A percentile compares a stretch with the other conserved stretches of the same genome.
Evolutionary conservation across 2,888 invertebrate genomes (phyloP).

Genomic region (Neria commutata): DNA sequence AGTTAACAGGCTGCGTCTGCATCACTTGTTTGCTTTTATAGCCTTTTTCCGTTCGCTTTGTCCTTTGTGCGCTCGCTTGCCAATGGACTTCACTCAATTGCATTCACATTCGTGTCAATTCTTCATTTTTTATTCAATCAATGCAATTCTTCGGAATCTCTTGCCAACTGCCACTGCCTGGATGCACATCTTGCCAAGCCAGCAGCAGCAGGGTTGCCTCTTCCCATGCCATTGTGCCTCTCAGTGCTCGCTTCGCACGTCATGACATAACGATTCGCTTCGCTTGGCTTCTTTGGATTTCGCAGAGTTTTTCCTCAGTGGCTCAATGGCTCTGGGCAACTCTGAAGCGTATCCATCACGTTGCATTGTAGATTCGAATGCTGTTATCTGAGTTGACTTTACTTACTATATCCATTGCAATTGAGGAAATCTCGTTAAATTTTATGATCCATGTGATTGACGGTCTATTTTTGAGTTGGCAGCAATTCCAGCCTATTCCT

Average conservation of each 20-base stretch:
- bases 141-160: constrained; percentile 22
- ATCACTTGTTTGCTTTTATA: not conserved
- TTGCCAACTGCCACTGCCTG: not conserved
- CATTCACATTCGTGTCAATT: constrained; percentile 35
- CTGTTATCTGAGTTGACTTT: constrained; percentile 20
- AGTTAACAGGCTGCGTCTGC: not conserved
- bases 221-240: not conserved
- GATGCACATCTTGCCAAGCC: not conserved
- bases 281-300: constrained; percentile 4
- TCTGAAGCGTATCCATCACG: constrained; percentile 22
- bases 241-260: not conserved
- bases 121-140: constrained; percentile 33
- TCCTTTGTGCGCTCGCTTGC: not conserved
- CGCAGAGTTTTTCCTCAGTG: no score
- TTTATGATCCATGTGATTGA: constrained; percentile 5
- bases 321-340: no score
- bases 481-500: no score
- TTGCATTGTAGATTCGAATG: constrained; percentile 10
- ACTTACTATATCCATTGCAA: constrained; percentile 17
- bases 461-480: not conserved
- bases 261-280: no score
- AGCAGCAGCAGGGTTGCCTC: no score
- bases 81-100: constrained; percentile 14
- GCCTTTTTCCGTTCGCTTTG: not conserved
- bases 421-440: constrained; percentile 16